phyloP scores from a whole-genome alignment of 1,140 invertebrate genomes.

The Zaprionus taronus region DNA sequence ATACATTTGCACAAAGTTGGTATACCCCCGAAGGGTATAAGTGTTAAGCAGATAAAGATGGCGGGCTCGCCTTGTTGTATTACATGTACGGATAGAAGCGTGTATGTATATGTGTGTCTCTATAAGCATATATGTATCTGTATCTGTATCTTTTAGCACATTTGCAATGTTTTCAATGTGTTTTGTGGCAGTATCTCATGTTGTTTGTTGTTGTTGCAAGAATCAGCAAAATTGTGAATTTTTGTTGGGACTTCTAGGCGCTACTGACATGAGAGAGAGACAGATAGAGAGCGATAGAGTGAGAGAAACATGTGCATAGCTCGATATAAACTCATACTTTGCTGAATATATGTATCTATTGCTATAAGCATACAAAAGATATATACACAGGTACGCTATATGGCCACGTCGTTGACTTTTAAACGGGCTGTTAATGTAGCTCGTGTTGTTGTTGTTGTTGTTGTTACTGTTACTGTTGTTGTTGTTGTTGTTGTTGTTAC shows the following conservation, averaged over 20 bases:
- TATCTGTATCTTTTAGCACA: conserved; percentile 47
- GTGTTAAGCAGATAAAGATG: conserved; percentile 5
- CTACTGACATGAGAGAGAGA: too few relatives aligned
- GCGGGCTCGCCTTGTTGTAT: conserved; percentile 31
- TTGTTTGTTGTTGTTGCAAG: conserved; percentile 8
- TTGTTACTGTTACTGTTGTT: conserved; percentile 27
- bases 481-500: conserved; percentile 3
- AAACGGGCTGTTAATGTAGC: conserved; percentile 63
- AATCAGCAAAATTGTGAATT: conserved; percentile 48
- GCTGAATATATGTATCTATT: conserved; percentile 29
- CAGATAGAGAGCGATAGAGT: too few relatives aligned
- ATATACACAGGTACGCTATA: conserved; percentile 46
- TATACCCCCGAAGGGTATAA: too few relatives aligned
- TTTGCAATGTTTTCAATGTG: conserved; percentile 28
- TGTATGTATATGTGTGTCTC: conserved; percentile 18
- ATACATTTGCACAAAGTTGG: too few relatives aligned
- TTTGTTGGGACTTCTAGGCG: conserved; percentile 6
- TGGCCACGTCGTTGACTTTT: conserved; percentile 77
- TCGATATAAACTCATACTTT: conserved; percentile 5
- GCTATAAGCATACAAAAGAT: conserved; percentile 7
- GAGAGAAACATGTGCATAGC: conserved; percentile 13
- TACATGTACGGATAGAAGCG: not conserved
- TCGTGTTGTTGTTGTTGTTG: conserved; percentile 19
- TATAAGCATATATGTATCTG: not conserved
- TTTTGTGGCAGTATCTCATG: conserved; percentile 5